A percentile compares a stretch with the other conserved stretches of the same genome.
Conservation (phyloP, 2,888 invertebrate genomes). For the Noctuana brunneofusca region DNA sequence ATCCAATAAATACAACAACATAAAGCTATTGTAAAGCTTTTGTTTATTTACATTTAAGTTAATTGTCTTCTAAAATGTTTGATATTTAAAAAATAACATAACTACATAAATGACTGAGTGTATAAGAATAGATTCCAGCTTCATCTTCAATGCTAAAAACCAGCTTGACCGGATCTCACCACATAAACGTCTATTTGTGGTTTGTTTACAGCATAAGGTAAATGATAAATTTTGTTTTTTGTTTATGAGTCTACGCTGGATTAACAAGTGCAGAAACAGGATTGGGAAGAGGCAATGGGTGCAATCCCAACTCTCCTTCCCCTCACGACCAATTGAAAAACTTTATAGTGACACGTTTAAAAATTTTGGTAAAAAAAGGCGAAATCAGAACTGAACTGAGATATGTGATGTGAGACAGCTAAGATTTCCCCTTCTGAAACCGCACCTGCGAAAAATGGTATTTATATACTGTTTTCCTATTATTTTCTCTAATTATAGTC, state of each 20-base stretch:
- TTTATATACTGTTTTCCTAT: not conserved
- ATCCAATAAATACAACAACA: not conserved
- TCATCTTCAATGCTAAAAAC: constrained; percentile 59
- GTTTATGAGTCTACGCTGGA: not conserved
- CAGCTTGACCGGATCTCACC: constrained; percentile 52
- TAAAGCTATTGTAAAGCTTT: not conserved
- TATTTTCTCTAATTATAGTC: constrained; percentile 12
- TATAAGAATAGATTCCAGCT: constrained; percentile 41
- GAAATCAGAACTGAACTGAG: too few species aligned
- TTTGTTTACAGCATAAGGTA: not conserved
- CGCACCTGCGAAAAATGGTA: not conserved
- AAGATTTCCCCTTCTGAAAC: too few species aligned
- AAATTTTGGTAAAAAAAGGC: too few species aligned
- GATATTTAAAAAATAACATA: constrained; percentile 1
- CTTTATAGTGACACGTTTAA: too few species aligned
- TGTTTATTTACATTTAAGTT: constrained; percentile 6
- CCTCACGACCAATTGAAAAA: too few species aligned
- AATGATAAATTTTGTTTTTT: not conserved
- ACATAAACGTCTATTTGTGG: constrained; percentile 19
- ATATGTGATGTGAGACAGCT: too few species aligned
- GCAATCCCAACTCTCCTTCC: not conserved
- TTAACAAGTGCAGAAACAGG: not conserved
- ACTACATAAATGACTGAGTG: not conserved
- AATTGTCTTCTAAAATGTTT: not conserved
- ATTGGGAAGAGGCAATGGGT: too few species aligned